Conservation (phyloP, 2,113 vertebrate species). For the Cyanistes caeruleus region DNA sequence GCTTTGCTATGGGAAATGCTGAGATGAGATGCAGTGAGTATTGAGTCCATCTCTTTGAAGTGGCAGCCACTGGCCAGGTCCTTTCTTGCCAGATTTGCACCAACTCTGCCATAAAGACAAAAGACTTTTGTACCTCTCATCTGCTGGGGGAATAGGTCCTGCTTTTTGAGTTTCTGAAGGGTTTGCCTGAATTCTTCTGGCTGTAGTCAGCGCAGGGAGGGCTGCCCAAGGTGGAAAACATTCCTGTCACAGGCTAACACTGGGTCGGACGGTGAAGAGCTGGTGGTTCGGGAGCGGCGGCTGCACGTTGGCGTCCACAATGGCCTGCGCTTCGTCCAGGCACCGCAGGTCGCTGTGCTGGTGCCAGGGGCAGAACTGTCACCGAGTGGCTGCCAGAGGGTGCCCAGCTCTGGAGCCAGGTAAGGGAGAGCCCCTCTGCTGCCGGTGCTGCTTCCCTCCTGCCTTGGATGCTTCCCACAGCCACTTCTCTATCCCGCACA, state of each 20-base stretch:
- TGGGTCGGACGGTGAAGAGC: neutral
- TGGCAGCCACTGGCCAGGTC: neutral
- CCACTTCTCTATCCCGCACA: rapidly evolving
- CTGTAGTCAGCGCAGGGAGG: rapidly evolving
- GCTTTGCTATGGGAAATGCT: neutral
- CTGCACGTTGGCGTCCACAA: conserved; percentile 90
- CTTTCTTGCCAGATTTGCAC: neutral
- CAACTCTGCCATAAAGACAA: neutral
- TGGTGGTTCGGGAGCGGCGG: conserved; percentile 87
- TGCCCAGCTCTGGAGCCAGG: conserved; percentile 68
- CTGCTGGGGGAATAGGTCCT: neutral
- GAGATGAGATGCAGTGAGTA: neutral
- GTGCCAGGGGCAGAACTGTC: conserved; percentile 60
- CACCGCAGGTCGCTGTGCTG: conserved; percentile 87
- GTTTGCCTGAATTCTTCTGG: neutral
- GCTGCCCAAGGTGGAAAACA: neutral
- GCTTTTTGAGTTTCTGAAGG: neutral
- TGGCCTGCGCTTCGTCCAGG: conserved; percentile 85
- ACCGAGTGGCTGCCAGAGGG: neutral
- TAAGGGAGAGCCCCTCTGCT: neutral
- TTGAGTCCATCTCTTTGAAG: rapidly evolving
- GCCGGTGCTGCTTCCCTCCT: rapidly evolving
- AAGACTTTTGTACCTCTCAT: neutral
- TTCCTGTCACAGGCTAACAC: conserved; percentile 51
- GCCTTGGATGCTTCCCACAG: rapidly evolving